A percentile compares a stretch with the other conserved stretches of the same genome.
These are phyloP conservation scores for Caiman crocodilus DNA, from an alignment of 2,797 vertebrate species.

Conservation along the genomic window DNA sequence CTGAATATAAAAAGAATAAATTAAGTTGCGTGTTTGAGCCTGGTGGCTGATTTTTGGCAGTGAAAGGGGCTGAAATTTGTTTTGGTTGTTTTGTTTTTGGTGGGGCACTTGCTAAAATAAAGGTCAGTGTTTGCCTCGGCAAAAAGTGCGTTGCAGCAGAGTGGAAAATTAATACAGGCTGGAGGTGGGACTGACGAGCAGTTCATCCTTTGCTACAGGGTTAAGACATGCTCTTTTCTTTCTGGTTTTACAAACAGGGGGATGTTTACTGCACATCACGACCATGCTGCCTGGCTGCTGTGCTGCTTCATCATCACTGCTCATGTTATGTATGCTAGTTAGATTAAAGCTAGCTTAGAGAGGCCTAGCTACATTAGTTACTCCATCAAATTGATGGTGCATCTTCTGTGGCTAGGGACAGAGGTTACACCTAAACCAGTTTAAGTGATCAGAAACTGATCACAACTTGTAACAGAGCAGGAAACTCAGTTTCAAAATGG, in stretches of 20 bases:
- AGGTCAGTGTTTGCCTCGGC: neutral
- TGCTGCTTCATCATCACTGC: too few species aligned
- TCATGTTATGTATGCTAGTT: too few species aligned
- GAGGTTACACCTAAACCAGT: too few species aligned
- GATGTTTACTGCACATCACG: too few species aligned
- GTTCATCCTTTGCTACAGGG: rapidly evolving
- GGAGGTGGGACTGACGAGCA: neutral
- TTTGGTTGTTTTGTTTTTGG: neutral
- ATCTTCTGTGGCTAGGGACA: too few species aligned
- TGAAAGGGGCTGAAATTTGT: neutral
- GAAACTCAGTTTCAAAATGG: too few species aligned
- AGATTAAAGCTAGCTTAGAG: too few species aligned
- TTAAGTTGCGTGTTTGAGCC: neutral
- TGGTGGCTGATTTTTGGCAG: neutral
- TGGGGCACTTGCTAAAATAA: rapidly evolving
- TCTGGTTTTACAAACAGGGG: neutral
- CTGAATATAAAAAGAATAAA: neutral
- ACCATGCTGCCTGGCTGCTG: too few species aligned
- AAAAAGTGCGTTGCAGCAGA: rapidly evolving
- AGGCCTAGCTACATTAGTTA: too few species aligned
- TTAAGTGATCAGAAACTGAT: too few species aligned
- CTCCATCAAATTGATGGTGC: too few species aligned
- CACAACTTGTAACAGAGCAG: too few species aligned
- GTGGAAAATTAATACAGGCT: neutral
- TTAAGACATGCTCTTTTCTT: neutral